Base-by-base conservation (phyloP, 2,888 invertebrate genomes). In the Hermodice carunculata region DNA sequence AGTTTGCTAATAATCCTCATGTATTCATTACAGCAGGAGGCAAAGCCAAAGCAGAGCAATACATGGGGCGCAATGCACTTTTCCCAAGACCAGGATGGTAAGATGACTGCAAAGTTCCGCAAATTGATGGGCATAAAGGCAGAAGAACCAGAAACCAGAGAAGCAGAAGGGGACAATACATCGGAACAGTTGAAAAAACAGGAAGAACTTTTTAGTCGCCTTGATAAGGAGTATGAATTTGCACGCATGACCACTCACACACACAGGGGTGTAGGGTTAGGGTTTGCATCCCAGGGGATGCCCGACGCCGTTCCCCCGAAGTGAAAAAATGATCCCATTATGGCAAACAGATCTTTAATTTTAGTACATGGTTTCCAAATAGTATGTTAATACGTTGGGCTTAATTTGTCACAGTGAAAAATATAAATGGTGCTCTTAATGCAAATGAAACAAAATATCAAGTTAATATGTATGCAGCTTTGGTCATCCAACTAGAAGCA, bases 201-300 rank as follows among this genome's bases (percentile, higher is more conserved):
- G 66, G 82, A 81, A 79, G 95, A 96, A 82, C 90, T 97, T 89
- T 97, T 98, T 86, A 91, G 91, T 73, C 92, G 93, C 54, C 93
- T 98, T 92, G 97, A 98, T 82, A 93, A 94, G 74, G 97, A 98
- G 85, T 98, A 98, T 83, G 96, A 97, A 86, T 94, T 95, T 58
- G 98, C 98, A 0, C 89, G 98, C 37, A 94, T 96, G 71, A 93
- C 95, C 24, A 98, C 98, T 0, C 98, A 98, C 87, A 96, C 97
- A 11, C 96, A 97, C 90, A 89, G 97, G 54, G 89, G 89, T 5
- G 82, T 89, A 14, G 89, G 89, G 5, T 81, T 89, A 1, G 89
- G 89, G 1, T 89, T 81, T 60, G 71, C 77, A 1, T 80, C 82
- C 6, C 76, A 77, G n/a, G n/a, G n/a, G n/a, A n/a, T n/a, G n/a